Evolutionary conservation across 2,113 vertebrate genomes (phyloP).

Genomic region (Coturnix japonica): DNA sequence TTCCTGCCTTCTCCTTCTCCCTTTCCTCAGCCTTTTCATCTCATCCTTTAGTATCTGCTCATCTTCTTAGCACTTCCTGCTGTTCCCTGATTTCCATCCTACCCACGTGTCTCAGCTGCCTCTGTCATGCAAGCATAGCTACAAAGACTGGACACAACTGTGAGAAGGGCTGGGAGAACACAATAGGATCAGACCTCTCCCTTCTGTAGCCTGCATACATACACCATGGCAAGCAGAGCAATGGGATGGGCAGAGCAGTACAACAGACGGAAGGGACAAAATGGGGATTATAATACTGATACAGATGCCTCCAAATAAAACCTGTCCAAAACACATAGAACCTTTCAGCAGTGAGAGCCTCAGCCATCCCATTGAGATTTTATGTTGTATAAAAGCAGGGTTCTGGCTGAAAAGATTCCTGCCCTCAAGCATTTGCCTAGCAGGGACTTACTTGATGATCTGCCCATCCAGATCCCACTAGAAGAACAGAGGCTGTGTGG

Average conservation of each 20-base stretch:
- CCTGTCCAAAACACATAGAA: background rate
- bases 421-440: background rate
- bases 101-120: background rate
- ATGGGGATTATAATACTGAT: background rate
- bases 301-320: background rate
- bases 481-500: background rate
- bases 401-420: background rate
- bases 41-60: background rate
- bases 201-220: background rate
- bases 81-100: background rate
- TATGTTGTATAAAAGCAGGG: background rate
- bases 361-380: background rate
- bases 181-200: background rate
- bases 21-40: background rate
- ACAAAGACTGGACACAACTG: background rate
- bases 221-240: background rate
- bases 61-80: background rate
- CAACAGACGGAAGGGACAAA: background rate
- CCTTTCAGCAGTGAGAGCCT: background rate
- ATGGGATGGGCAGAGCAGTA: background rate
- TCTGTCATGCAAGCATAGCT: background rate
- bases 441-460: background rate
- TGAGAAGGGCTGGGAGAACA: background rate
- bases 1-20: background rate
- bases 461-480: background rate